phyloP scores from a whole-genome alignment of 2,888 invertebrate genomes.

The Eupithecia subfuscata region DNA sequence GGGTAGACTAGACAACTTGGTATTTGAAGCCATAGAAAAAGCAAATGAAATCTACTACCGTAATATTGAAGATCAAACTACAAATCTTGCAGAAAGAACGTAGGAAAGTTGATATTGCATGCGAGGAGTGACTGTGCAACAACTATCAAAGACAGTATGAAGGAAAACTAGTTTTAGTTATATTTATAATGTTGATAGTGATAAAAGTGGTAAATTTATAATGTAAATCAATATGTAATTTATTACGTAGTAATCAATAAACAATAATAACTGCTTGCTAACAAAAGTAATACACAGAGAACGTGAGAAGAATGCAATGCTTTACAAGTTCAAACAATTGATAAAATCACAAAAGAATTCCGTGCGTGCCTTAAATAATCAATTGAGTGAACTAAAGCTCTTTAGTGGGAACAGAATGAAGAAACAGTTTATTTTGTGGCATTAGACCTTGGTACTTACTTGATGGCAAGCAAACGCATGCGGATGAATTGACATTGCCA shows the following conservation, averaged over 20 bases:
- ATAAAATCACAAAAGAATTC: constrained; percentile 11
- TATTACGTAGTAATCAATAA: constrained; percentile 6
- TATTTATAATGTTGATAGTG: no score
- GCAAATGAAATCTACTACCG: background rate
- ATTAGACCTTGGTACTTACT: constrained; percentile 52
- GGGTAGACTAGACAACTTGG: constrained; percentile 16
- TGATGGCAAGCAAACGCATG: constrained; percentile 50
- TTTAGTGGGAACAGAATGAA: constrained; percentile 15
- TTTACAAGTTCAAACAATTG: constrained; percentile 11
- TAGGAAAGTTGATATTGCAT: background rate
- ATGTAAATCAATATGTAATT: background rate
- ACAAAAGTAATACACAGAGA: constrained; percentile 9
- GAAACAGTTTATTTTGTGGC: constrained; percentile 5
- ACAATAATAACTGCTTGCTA: constrained; percentile 6
- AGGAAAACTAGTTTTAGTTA: no score
- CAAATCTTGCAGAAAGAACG: background rate
- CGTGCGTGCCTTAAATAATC: constrained; percentile 14
- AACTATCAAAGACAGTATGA: background rate
- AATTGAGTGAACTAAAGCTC: constrained; percentile 13
- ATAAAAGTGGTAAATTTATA: no score
- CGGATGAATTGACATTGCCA: constrained; percentile 54
- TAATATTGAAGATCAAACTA: background rate
- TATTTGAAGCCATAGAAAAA: background rate
- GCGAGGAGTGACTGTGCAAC: background rate
- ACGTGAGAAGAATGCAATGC: constrained; percentile 24